phyloP scores from a whole-genome alignment of 2,113 vertebrate genomes.

The Paratilapia polleni region DNA sequence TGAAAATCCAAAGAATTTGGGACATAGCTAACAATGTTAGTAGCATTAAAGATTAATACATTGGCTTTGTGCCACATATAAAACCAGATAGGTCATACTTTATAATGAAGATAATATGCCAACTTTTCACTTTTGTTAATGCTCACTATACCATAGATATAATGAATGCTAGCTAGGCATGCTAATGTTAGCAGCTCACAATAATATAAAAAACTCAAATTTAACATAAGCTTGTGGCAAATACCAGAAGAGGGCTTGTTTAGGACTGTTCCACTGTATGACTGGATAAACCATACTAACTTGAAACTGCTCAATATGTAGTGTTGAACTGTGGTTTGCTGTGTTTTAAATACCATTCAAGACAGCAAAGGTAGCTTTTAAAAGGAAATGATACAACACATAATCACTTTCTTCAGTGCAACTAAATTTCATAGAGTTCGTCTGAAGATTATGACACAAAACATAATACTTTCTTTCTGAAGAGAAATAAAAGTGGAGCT shows the following conservation, averaged over 20 bases:
- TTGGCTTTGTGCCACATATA: too few species aligned
- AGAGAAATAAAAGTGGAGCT: neutral
- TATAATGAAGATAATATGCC: too few species aligned
- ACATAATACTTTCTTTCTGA: neutral
- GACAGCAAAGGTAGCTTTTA: neutral
- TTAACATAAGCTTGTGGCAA: too few species aligned
- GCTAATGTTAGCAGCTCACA: too few species aligned
- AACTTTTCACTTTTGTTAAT: too few species aligned
- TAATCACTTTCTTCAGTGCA: neutral
- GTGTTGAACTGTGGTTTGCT: neutral
- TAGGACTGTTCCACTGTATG: neutral
- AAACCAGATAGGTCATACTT: too few species aligned
- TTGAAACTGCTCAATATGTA: neutral
- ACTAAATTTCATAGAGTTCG: neutral
- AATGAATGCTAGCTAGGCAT: too few species aligned
- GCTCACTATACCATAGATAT: too few species aligned
- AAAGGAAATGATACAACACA: neutral
- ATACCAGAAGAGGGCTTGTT: neutral
- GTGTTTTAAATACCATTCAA: neutral
- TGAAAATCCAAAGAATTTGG: too few species aligned
- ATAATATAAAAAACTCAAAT: too few species aligned
- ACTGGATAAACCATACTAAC: accelerated
- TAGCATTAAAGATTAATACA: too few species aligned
- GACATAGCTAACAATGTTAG: too few species aligned
- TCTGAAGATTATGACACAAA: neutral